Base-by-base conservation (phyloP, 2,888 invertebrate species). In the Subacronicta megacephala region DNA sequence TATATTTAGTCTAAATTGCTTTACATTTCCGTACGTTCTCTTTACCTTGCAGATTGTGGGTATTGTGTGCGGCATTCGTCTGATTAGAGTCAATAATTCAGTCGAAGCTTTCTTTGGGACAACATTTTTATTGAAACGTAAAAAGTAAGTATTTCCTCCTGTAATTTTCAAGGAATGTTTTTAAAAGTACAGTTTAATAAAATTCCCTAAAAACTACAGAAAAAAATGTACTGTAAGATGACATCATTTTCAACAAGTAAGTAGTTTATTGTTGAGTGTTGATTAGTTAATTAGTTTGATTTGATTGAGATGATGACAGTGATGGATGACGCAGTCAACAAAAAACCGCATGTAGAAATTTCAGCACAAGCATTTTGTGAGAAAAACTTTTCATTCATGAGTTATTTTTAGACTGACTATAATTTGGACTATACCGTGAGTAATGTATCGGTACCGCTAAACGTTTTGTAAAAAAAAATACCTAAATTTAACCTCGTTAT, bases 1-100 rank as follows among this genome's bases (percentile, higher is more conserved):
- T 59, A 46, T 38, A 46, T 55, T 38, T 47, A 41, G 10, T 40
- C 41, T 43, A 13, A 43, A 54, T 26, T 50, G 20, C 10, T 15
- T 38, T 17, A 35, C 10, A 13, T 43, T 40, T 47, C 46, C 38
- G 29, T 38, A 38, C 38, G 47, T 47, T 47, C 38, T 47, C 47
- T 47, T 47, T 18, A 47, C 38, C 47, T 47, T 31, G 47, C 47
- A 29, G 3, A 47, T 47, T 38, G 15, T 10, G 15, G n/a, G 31
- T n/a, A n/a, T 29, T 29, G 12, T 12, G 29, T 31, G 31, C 31
- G n/a, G 31, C 2, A 31, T 31, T n/a, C 31, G 6, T 31, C 31
- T 36, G 20, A 13, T 36, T 26, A 26, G 10, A 20, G 7, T 45
- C 33, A 20, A 33, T 33, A 13, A 33, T 31, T 43, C 16, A 16